Evolutionary conservation across 2,113 vertebrate genomes (phyloP).

Genomic region (Malurus melanocephalus): DNA sequence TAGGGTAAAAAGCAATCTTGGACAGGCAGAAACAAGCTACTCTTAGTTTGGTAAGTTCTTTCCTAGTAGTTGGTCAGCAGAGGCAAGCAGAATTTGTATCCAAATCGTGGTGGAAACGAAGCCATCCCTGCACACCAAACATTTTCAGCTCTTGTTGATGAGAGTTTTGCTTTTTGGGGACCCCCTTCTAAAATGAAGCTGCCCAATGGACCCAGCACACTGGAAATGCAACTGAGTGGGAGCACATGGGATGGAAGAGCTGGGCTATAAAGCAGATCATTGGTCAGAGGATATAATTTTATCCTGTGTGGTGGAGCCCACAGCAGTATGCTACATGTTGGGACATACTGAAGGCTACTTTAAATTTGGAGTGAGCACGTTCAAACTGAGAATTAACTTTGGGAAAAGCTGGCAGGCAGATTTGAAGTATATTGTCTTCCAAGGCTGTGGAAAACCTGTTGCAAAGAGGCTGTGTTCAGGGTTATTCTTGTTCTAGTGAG

Average conservation of each 20-base stretch:
- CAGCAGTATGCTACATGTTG: accelerated
- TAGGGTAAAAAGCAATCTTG: not conserved
- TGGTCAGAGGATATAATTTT: not conserved
- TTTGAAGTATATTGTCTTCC: not conserved
- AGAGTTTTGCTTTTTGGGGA: not conserved
- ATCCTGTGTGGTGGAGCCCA: not conserved
- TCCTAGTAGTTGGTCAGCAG: not conserved
- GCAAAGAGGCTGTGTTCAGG: not conserved
- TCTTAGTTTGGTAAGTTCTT: not conserved
- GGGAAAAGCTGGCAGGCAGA: not conserved
- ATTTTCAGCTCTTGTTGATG: not conserved
- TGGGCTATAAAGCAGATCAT: not conserved
- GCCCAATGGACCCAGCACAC: not conserved
- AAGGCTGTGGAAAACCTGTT: not conserved
- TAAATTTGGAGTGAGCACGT: not conserved
- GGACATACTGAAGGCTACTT: not conserved
- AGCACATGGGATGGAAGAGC: accelerated
- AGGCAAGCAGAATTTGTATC: not conserved
- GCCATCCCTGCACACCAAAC: not conserved
- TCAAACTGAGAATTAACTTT: not conserved
- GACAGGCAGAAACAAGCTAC: not conserved
- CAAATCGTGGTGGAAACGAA: not conserved
- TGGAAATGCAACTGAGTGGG: not conserved
- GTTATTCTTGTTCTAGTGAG: not conserved
- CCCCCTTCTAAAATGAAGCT: not conserved